phyloP scores from a whole-genome alignment of 2,113 vertebrate genomes.

The Etheostoma spectabile region DNA sequence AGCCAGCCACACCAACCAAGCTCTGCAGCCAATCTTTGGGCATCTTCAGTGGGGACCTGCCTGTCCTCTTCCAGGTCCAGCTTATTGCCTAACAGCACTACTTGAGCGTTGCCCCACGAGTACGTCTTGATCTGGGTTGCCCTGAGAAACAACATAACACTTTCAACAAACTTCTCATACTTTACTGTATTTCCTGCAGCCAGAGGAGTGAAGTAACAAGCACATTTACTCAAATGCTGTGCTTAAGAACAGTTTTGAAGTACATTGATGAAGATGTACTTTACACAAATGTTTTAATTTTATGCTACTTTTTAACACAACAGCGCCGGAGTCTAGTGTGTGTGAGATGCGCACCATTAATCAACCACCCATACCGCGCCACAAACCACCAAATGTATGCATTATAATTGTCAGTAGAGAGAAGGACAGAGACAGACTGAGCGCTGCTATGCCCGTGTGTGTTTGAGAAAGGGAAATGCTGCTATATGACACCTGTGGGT shows the following conservation, averaged over 20 bases:
- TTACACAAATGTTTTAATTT: background rate
- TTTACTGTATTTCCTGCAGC: background rate
- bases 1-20: constrained; percentile 75
- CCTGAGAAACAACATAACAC: constrained; percentile 72
- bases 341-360: too few relatives aligned
- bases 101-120: constrained; percentile 90
- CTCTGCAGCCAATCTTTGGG: constrained; percentile 82
- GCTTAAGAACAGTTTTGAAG: background rate
- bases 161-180: background rate
- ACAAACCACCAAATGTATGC: too few relatives aligned
- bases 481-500: too few relatives aligned
- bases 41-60: constrained; percentile 84
- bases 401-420: too few relatives aligned
- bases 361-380: too few relatives aligned
- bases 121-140: constrained; percentile 91
- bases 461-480: too few relatives aligned
- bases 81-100: constrained; percentile 88
- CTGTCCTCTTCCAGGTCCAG: constrained; percentile 89
- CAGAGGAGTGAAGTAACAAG: background rate
- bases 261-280: background rate
- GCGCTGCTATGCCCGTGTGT: too few relatives aligned
- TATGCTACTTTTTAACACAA: background rate
- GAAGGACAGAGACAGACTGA: too few relatives aligned
- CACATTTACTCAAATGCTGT: too few relatives aligned
- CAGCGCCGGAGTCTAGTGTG: too few relatives aligned